Base-by-base conservation (phyloP, 1,140 invertebrate species). In the Idris sp. region DNA sequence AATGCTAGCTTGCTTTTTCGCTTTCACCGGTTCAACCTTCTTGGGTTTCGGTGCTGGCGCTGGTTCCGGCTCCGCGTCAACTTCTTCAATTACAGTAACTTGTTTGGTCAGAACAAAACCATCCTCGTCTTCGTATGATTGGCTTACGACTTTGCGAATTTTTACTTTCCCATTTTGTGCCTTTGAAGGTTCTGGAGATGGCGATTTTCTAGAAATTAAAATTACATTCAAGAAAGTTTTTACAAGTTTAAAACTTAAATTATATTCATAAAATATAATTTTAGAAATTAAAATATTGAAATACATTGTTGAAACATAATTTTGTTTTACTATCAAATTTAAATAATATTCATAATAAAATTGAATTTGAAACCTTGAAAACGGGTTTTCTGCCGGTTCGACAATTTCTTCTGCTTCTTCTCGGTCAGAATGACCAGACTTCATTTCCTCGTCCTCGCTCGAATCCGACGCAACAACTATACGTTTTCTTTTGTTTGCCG, bases 21-120 rank as follows among this genome's bases (percentile, higher is more conserved):
- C 69, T 26, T 62, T 77, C 0, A 26, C 2, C 7, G 43, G 26
- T 4, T 78, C 44, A 2, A 0, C 13, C 64, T 76, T 59, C 40
- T 38, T 54, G 16, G 68, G 41, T 46, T 56, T 76, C 76, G 26
- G 46, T 30, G 25, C 22, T 4, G 26, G 46, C 30, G 25, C 22
- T 4, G 65, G 51, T 41, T 78, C 44, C 9, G 79, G 76, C 33
- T 41, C 19, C 4, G 80, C 84, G 0, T 82, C 82, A 44, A 78
- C 78, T 61, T 81, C 84, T 69, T 86, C 84, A 26, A 82, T 81
- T 18, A 86, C 74, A 8, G 81, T 77, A 8, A 79, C 78, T 46
- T 86, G 86, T 43, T 82, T 84, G 0, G 84, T 87, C 2, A 86
- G 75, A 28, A 87, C 33, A 41, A 51, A 88, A 4, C 86, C 87